Conservation (phyloP, 2,888 invertebrate genomes). For the Erebia aethiops region DNA sequence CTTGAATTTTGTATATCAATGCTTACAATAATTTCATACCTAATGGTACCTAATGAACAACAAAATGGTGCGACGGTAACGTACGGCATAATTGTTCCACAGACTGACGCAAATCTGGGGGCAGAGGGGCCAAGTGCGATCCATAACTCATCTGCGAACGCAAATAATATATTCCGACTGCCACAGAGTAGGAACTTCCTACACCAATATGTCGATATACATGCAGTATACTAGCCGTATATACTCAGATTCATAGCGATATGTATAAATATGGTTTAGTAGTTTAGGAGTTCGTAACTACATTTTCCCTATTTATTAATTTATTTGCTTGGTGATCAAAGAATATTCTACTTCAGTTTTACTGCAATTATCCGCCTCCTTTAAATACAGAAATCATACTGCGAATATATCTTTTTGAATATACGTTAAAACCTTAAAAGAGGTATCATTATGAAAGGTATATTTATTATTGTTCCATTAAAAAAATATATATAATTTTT, state of each 20-base stretch:
- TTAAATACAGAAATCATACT: no score
- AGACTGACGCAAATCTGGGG: constrained; percentile 73
- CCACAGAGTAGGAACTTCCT: constrained; percentile 36
- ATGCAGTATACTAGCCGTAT: constrained; percentile 31
- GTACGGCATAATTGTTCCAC: constrained; percentile 71
- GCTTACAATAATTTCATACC: constrained; percentile 37
- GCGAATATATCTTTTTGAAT: no score
- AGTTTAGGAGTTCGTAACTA: constrained; percentile 8
- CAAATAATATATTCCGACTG: constrained; percentile 37
- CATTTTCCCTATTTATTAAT: not conserved
- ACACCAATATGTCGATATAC: constrained; percentile 32
- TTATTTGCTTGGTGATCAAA: no score
- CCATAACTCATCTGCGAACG: constrained; percentile 61
- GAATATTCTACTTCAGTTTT: no score
- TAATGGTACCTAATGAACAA: constrained; percentile 57
- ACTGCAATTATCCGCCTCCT: no score
- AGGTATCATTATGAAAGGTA: no score
- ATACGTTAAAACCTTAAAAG: no score
- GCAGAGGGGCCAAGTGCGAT: constrained; percentile 69
- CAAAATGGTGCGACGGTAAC: constrained; percentile 57
- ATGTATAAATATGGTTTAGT: constrained; percentile 20
- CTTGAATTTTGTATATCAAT: constrained; percentile 1
- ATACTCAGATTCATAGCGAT: constrained; percentile 24
- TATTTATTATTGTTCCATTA: no score
- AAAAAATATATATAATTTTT: no score